A percentile compares a stretch with the other conserved stretches of the same genome.
Conservation (phyloP, 2,888 invertebrate species). For the Capitulum mitella region DNA sequence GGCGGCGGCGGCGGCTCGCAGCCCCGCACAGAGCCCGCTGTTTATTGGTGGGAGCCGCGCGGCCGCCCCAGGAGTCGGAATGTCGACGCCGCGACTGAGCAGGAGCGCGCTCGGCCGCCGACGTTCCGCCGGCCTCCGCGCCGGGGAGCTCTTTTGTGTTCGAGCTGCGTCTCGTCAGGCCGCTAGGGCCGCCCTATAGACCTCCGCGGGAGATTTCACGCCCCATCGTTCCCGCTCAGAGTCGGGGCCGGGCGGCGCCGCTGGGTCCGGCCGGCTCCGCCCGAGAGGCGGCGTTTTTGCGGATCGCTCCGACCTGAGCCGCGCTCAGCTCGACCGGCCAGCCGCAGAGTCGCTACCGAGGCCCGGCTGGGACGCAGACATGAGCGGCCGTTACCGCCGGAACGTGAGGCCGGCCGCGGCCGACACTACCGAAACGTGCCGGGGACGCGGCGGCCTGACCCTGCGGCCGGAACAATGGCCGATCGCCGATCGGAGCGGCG, state of each 20-base stretch:
- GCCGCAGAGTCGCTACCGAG: too few relatives aligned
- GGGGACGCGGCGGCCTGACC: not conserved
- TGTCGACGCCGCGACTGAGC: not conserved
- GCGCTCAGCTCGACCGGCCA: too few relatives aligned
- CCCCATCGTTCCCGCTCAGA: conserved; percentile 1
- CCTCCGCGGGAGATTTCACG: not conserved
- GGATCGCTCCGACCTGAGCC: too few relatives aligned
- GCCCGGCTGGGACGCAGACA: not conserved
- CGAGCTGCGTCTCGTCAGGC: not conserved
- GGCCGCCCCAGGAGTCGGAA: not conserved
- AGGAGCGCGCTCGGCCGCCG: not conserved
- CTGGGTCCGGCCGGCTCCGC: too few relatives aligned
- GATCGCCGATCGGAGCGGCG: not conserved
- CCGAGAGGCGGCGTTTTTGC: not conserved
- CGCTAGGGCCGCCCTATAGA: not conserved
- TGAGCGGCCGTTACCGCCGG: too few relatives aligned
- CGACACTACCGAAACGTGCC: not conserved
- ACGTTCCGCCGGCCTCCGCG: not conserved
- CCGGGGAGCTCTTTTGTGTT: not conserved
- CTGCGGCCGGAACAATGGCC: not conserved
- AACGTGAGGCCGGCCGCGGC: too few relatives aligned
- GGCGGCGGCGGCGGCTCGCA: not conserved
- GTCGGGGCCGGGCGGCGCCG: not conserved
- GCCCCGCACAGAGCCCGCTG: not conserved
- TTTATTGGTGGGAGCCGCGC: not conserved